These are phyloP conservation scores for Ptyas mucosa DNA, from an alignment of 2,113 vertebrate species.

Conservation along the genomic window DNA sequence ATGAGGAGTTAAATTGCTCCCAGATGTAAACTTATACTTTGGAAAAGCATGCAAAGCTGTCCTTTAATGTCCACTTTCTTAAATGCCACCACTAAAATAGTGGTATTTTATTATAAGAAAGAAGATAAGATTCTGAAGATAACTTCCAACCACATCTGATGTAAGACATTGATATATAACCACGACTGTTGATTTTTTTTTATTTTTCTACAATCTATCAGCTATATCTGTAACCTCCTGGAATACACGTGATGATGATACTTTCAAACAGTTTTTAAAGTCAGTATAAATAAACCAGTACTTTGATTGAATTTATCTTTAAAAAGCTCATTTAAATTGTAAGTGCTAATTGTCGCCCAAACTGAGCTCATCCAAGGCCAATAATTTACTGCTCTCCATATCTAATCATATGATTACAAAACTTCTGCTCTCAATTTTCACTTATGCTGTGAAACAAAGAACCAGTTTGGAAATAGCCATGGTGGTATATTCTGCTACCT, in stretches of 20 bases:
- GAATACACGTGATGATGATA: slow-evolving; percentile 10
- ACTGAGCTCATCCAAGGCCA: too few relatives aligned
- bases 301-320: too few relatives aligned
- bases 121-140: slow-evolving; percentile 38
- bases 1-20: slow-evolving; percentile 63
- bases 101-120: slow-evolving; percentile 44
- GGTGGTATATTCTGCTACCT: neutral
- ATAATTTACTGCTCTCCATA: neutral
- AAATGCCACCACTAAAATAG: neutral
- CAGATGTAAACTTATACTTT: slow-evolving; percentile 62
- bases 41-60: slow-evolving; percentile 45
- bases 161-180: slow-evolving; percentile 38
- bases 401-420: neutral
- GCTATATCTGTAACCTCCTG: neutral
- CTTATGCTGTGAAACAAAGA: neutral
- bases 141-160: slow-evolving; percentile 53
- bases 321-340: neutral
- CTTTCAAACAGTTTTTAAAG: neutral
- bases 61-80: slow-evolving; percentile 33
- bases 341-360: neutral
- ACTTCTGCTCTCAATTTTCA: neutral
- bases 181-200: neutral
- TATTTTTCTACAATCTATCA: slow-evolving; percentile 27
- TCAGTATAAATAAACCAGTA: neutral
- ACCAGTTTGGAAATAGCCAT: neutral